These are phyloP conservation scores for Saccostrea glomerata DNA, from an alignment of 1,140 invertebrate species.

Conservation along the genomic window DNA sequence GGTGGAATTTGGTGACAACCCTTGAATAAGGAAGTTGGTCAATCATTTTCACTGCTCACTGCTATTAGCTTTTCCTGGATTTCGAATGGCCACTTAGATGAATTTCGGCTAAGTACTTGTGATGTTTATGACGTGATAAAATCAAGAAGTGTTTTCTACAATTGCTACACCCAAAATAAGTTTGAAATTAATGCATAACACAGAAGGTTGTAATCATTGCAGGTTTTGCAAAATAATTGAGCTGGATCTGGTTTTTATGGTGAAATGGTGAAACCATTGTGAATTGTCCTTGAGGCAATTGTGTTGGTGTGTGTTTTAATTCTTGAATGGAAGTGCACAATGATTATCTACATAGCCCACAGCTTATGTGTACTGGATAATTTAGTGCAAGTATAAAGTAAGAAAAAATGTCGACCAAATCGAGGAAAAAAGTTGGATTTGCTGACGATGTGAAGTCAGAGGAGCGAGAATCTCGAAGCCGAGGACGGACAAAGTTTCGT, in stretches of 20 bases:
- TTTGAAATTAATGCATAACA: constrained; percentile 13
- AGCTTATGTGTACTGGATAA: background rate
- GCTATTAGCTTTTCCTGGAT: constrained; percentile 13
- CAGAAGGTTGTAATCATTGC: background rate
- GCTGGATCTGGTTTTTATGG: background rate
- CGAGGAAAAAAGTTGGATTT: constrained; percentile 48
- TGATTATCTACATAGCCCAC: background rate
- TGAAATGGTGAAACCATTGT: background rate
- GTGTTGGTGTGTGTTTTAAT: constrained; percentile 18
- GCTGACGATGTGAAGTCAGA: constrained; percentile 39
- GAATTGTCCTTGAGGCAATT: constrained; percentile 3
- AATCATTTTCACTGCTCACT: background rate
- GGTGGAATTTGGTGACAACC: background rate
- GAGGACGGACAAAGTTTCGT: constrained; percentile 50
- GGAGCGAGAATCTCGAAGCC: constrained; percentile 43
- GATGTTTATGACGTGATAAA: constrained; percentile 27
- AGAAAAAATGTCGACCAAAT: constrained; percentile 42
- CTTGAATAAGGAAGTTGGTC: background rate
- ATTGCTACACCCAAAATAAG: constrained; percentile 24
- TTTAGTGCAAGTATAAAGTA: background rate
- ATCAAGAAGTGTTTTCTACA: constrained; percentile 29
- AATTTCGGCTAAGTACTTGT: constrained; percentile 4
- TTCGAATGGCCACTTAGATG: constrained; percentile 15
- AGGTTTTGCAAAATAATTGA: constrained; percentile 8
- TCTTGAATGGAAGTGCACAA: constrained; percentile 26